A percentile compares a stretch with the other conserved stretches of the same genome.
phyloP scores from a whole-genome alignment of 2,797 vertebrate species.

The Pipistrellus pipistrellus region DNA sequence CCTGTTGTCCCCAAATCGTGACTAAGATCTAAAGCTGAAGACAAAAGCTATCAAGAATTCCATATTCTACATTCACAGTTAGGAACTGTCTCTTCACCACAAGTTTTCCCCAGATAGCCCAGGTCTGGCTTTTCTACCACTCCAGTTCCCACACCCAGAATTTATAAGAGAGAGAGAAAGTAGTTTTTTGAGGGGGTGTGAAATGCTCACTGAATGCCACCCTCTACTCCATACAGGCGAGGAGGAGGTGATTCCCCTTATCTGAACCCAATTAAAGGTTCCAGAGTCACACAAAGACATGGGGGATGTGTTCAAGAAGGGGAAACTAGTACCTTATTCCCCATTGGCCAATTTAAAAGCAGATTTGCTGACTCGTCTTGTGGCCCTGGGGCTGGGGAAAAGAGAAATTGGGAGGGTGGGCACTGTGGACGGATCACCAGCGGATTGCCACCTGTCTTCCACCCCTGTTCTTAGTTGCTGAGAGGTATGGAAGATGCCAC shows the following conservation, averaged over 20 bases:
- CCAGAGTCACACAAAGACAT: background rate
- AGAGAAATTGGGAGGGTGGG: background rate
- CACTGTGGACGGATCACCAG: background rate
- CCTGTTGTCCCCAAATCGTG: background rate
- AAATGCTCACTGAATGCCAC: background rate
- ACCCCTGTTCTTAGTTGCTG: background rate
- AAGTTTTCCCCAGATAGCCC: background rate
- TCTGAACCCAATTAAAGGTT: background rate
- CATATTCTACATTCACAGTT: background rate
- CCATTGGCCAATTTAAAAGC: background rate
- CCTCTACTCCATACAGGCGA: background rate
- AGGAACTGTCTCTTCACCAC: background rate
- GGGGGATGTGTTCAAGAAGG: background rate
- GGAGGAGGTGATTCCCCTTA: background rate
- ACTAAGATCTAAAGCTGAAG: slow-evolving; percentile 9
- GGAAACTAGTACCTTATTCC: background rate
- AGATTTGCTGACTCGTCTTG: background rate
- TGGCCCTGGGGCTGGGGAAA: background rate
- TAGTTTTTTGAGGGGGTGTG: background rate
- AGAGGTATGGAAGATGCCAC: background rate
- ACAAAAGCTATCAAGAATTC: background rate
- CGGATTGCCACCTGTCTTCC: background rate
- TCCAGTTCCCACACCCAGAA: background rate
- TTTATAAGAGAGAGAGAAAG: background rate
- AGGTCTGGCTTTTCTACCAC: too few species aligned